Conservation (phyloP, 2,888 invertebrate species). For the Amorpha juglandis region DNA sequence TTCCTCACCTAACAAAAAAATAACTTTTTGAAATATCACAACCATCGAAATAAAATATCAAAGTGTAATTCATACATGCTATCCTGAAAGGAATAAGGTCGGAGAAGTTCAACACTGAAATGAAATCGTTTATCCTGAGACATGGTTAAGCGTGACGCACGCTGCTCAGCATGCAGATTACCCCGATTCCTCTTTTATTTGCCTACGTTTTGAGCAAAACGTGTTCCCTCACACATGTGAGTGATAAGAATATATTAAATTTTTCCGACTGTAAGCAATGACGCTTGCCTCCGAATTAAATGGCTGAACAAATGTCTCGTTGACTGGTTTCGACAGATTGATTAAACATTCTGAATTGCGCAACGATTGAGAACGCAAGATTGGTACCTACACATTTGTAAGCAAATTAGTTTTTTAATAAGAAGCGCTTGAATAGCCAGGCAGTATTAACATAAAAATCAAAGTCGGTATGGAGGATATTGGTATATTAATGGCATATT, state of each 20-base stretch:
- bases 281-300: constrained; percentile 9
- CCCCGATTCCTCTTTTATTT: constrained; percentile 35
- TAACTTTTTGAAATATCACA: too few species aligned
- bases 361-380: background rate
- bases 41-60: background rate
- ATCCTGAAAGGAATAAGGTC: constrained; percentile 16
- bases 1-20: too few species aligned
- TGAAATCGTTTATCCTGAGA: constrained; percentile 61
- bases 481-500: too few species aligned
- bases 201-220: constrained; percentile 11
- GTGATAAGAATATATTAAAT: constrained; percentile 39
- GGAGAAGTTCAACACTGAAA: constrained; percentile 39
- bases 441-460: too few species aligned
- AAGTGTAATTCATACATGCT: background rate
- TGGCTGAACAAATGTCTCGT: constrained; percentile 10
- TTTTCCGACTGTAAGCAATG: constrained; percentile 12
- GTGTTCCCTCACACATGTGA: constrained; percentile 31
- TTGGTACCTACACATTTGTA: too few species aligned
- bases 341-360: background rate
- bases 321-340: constrained; percentile 4
- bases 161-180: constrained; percentile 56
- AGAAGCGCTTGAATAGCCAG: too few species aligned
- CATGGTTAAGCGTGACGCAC: constrained; percentile 52
- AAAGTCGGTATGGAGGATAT: too few species aligned
- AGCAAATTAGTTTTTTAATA: too few species aligned